These are phyloP conservation scores for Aspiorhynchus laticeps DNA, from an alignment of 2,113 vertebrate species.

Conservation along the genomic window DNA sequence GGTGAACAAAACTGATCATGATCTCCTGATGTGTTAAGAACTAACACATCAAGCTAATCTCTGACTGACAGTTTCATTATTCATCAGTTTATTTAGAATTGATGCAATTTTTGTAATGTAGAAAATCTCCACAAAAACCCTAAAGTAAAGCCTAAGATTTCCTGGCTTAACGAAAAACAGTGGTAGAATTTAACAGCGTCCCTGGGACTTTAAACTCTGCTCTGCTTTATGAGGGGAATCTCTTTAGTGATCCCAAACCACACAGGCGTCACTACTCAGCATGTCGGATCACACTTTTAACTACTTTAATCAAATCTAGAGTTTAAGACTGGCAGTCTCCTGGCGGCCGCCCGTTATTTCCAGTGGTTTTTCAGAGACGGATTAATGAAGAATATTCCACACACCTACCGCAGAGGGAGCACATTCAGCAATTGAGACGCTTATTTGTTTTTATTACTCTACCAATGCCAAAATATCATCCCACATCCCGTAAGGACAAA, in stretches of 20 bases:
- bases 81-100: slow-evolving; percentile 10
- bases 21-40: neutral
- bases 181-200: neutral
- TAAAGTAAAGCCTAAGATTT: slow-evolving; percentile 2
- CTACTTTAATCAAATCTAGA: slow-evolving; percentile 18
- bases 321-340: neutral
- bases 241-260: slow-evolving; percentile 30
- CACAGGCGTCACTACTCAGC: slow-evolving; percentile 23
- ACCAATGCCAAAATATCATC: slow-evolving; percentile 9
- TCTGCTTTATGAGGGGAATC: slow-evolving; percentile 15
- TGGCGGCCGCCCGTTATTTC: neutral
- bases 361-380: neutral
- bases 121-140: neutral
- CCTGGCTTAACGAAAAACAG: neutral
- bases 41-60: neutral
- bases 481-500: slow-evolving; percentile 8
- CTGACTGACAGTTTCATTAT: neutral
- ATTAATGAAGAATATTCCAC: slow-evolving; percentile 25
- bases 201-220: neutral
- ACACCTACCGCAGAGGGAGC: slow-evolving; percentile 30
- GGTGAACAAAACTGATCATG: neutral
- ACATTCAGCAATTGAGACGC: neutral
- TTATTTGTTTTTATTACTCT: slow-evolving; percentile 29
- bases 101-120: neutral
- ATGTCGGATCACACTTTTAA: slow-evolving; percentile 17